Evolutionary conservation across 1,140 invertebrate genomes (phyloP), one percentile per base, ranked within the genome.

Genomic region (Saxidomus purpurata): DNA sequence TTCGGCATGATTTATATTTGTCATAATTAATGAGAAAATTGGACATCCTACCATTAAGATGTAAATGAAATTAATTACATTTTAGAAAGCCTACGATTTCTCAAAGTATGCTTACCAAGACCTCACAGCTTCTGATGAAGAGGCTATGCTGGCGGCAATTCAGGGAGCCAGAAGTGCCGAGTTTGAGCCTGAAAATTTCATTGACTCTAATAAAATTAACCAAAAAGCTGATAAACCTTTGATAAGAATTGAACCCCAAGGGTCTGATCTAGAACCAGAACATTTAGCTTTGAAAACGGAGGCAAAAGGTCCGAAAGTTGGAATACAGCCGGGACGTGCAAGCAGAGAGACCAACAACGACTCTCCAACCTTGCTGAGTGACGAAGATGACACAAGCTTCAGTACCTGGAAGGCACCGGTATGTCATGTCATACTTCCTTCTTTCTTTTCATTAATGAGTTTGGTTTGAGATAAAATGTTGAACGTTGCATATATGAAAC

Each of bases 361-460:
- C 34, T 89, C 87, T 13, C 87, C 87, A 28, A 89, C 87, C 2
- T 28, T 82, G 22, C 38, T 82, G 11, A 89, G 87, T 55, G 87
- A 89, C 40, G 85, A 82, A 25, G 83, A 89, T 82, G 87, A 89
- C 28, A 89, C 87, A 13, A 89, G 87, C 28, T 80, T 82, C 25
- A 91, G 87, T 69, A 77, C 80, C 11, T 89, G 69, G 74, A 84
- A 82, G 47, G 40, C 85, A 28, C 83, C 84, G 11, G 85, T 88
- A 86, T 28, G 69, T 3, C 36, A 28, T 63, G 43, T 43, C n/a
- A n/a, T n/a, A n/a, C n/a, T n/a, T n/a, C n/a, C n/a, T n/a, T n/a
- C n/a, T n/a, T n/a, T n/a, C n/a, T n/a, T n/a, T n/a, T n/a, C n/a
- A n/a, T n/a, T n/a, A n/a, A n/a, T n/a, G n/a, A n/a, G n/a, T n/a